A percentile compares a stretch with the other conserved stretches of the same genome.
Conservation (phyloP, 2,113 vertebrate genomes). For the Proterorhinus semilunaris region DNA sequence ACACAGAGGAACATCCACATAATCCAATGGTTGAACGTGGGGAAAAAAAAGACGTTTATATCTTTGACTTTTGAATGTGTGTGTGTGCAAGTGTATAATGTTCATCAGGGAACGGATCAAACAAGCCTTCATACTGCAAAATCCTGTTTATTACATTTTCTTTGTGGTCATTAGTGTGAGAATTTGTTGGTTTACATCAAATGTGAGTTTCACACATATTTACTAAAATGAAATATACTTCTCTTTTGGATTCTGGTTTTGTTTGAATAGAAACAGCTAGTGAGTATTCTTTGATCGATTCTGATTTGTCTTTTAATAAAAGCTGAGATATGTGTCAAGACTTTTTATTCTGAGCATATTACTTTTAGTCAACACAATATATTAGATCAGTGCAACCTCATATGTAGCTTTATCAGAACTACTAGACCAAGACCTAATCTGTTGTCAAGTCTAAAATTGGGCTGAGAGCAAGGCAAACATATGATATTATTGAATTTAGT, state of each 20-base stretch:
- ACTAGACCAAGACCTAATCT: too few species aligned
- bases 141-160: constrained; percentile 42
- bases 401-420: too few species aligned
- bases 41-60: constrained; percentile 28
- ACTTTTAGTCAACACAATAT: too few species aligned
- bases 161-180: constrained; percentile 58
- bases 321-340: constrained; percentile 38
- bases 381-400: too few species aligned
- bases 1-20: constrained; percentile 35
- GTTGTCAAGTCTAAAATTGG: too few species aligned
- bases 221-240: constrained; percentile 55
- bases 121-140: constrained; percentile 72
- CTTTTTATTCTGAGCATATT: not conserved
- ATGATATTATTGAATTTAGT: too few species aligned
- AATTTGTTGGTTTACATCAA: constrained; percentile 48
- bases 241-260: constrained; percentile 40
- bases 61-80: constrained; percentile 26
- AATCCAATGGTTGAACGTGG: constrained; percentile 28
- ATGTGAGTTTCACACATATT: constrained; percentile 68
- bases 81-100: constrained; percentile 28
- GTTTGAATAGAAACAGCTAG: constrained; percentile 34
- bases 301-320: constrained; percentile 67
- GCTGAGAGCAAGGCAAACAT: too few species aligned
- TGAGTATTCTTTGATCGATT: constrained; percentile 41
- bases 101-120: constrained; percentile 47